Evolutionary conservation across 2,888 invertebrate genomes (phyloP), one percentile per base, ranked within the genome.

Genomic region (Malachius bipustulatus): DNA sequence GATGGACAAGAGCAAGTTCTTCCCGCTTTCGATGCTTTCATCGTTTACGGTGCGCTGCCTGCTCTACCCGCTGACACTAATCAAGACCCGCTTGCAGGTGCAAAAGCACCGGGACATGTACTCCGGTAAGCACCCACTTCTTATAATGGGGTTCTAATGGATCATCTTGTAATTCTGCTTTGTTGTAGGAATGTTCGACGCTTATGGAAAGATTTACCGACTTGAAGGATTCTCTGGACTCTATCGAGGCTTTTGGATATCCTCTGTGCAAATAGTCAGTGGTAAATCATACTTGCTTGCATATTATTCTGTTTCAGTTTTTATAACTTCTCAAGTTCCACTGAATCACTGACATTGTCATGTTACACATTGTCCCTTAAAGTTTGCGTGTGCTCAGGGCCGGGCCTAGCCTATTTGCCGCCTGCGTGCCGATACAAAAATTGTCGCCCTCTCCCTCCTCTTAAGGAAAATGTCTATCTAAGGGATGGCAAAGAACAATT

Each of bases 1-100:
- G 96, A 87, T 97, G 90, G 87, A 97, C 62, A 93, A 90, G 55
- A 72, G 71, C 30, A 91, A 90, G 57, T 97, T 94, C 59, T 88
- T 88, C 56, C 93, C 94, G 0, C 64, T 96, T 37, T 90, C 90
- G 37, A 82, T 93, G 67, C 64, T 89, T 9, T 93, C 91, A 55
- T 84, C 87, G 30, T 82, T 90, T 48, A 71, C 79, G 44, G 71
- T 75, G 8, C 66, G 80, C 40, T 79, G 79, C 57, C 71, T 83
- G 16, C 71, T 96, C 1, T 96, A 96, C 60, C 96, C 96, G 0
- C 66, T 96, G 41, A 90, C 91, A 2, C 73, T 97, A 33, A 84
- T 97, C 37, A 93, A 94, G 63, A 96, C 96, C 0, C 78, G 94
- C 50, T 73, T 97, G 26, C 96, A 96, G 64, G 73, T 84, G 26